Conservation (phyloP, 2,113 vertebrate species). For the Vombatus ursinus region DNA sequence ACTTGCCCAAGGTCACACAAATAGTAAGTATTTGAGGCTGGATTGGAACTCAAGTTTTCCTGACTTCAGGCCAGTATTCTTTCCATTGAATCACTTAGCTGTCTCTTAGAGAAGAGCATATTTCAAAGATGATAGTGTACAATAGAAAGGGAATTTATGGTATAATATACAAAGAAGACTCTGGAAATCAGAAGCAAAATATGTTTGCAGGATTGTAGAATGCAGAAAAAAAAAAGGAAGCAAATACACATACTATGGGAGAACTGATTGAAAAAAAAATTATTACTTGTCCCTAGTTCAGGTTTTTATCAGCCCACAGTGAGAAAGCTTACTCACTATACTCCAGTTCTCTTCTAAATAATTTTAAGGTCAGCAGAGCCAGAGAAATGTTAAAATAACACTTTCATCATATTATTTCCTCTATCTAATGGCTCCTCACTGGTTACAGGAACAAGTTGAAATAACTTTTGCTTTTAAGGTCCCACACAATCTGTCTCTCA, state of each 20-base stretch:
- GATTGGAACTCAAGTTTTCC: neutral
- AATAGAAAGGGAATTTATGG: neutral
- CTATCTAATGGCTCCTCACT: conserved; percentile 16
- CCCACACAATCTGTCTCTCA: neutral
- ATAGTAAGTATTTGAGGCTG: neutral
- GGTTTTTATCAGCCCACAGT: neutral
- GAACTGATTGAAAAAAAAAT: neutral
- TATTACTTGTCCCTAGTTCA: neutral
- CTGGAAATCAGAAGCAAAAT: neutral
- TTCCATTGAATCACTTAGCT: neutral
- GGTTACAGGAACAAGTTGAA: neutral
- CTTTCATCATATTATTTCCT: neutral
- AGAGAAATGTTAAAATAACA: neutral
- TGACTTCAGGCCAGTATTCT: neutral
- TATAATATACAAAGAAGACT: neutral
- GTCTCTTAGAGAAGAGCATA: neutral
- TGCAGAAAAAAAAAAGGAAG: neutral
- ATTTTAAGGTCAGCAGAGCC: neutral
- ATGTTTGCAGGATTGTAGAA: neutral
- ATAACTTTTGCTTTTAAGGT: conserved; percentile 3
- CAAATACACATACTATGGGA: neutral
- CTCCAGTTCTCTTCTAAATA: neutral
- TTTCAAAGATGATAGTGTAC: conserved; percentile 17
- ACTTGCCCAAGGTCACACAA: neutral
- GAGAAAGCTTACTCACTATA: neutral